These are phyloP conservation scores for Azemiops feae DNA, from an alignment of 2,113 vertebrate species.

Conservation along the genomic window DNA sequence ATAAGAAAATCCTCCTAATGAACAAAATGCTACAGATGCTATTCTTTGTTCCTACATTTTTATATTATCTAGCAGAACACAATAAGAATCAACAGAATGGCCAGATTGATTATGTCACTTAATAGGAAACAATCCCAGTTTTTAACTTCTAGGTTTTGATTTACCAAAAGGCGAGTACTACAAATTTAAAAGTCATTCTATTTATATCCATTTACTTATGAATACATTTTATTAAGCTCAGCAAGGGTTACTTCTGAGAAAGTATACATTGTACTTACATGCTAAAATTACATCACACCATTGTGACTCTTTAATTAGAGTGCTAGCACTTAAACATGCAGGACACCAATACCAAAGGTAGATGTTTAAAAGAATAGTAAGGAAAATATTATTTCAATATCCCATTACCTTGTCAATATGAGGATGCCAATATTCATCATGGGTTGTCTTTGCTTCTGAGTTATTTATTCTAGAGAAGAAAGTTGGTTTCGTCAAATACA, in stretches of 20 bases:
- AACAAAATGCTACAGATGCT: background rate
- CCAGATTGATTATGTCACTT: background rate
- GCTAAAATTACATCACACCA: background rate
- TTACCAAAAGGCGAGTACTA: background rate
- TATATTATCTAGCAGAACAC: background rate
- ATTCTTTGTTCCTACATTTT: background rate
- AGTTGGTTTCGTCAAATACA: constrained; percentile 94
- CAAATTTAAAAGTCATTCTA: background rate
- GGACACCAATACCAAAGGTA: background rate
- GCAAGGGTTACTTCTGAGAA: background rate
- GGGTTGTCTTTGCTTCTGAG: constrained; percentile 82
- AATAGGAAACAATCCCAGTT: background rate
- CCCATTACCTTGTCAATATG: constrained; percentile 90
- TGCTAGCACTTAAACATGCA: background rate
- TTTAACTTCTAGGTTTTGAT: background rate
- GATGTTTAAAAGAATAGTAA: background rate
- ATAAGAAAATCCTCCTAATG: background rate
- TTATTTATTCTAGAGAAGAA: constrained; percentile 98
- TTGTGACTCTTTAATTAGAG: background rate
- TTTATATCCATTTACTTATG: background rate
- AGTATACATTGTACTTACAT: background rate
- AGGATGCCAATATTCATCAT: constrained; percentile 96
- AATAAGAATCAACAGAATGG: background rate
- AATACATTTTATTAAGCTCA: background rate
- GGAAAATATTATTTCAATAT: background rate